Evolutionary conservation across 2,113 vertebrate genomes (phyloP), one percentile per base, ranked within the genome.

Genomic region (Salvator merianae): DNA sequence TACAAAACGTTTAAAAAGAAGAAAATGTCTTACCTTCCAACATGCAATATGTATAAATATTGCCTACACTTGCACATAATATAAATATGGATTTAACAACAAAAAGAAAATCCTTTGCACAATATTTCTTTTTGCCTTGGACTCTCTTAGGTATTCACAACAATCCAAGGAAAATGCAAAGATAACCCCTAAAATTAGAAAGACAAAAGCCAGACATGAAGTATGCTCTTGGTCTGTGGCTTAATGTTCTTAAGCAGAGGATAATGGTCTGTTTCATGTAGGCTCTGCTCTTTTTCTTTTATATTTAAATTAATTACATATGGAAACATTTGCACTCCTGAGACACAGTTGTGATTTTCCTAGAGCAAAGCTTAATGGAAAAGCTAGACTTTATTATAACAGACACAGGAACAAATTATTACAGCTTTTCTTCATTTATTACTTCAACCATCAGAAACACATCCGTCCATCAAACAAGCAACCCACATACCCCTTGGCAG

Each of bases 251-350:
- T 70, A 81, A 77, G 79, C 89, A 80, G 63, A 88, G 38, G 88
- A 86, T 94, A 93, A 90, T 89, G 90, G 78, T 79, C 79, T 91
- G 83, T 94, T 94, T 93, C 80, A 89, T 92, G 72, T 88, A 82
- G 30, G 62, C 9, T 78, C 87, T 90, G 38, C 73, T 93, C 82
- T n/a, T 93, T 94, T 94, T 87, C 88, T 89, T 30, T 84, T 93
- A 80, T 83, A 93, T 90, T 94, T 93, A 88, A 94, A 93, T 94
- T 92, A 94, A 95, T 93, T 93, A 89, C 50, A 85, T 84, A 83
- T 91, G 84, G 86, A 94, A 93, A 92, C 92, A 92, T 43, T 91
- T 78, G 36, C 89, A 86, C 13, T 88, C 30, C 77, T 85, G 89
- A 93, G 85, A 92, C 78, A 90, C 0, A 77, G 36, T 55, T 86